A percentile compares a stretch with the other conserved stretches of the same genome.
These are phyloP conservation scores for Griposia aprilina DNA, from an alignment of 2,888 invertebrate genomes.

Conservation along the genomic window DNA sequence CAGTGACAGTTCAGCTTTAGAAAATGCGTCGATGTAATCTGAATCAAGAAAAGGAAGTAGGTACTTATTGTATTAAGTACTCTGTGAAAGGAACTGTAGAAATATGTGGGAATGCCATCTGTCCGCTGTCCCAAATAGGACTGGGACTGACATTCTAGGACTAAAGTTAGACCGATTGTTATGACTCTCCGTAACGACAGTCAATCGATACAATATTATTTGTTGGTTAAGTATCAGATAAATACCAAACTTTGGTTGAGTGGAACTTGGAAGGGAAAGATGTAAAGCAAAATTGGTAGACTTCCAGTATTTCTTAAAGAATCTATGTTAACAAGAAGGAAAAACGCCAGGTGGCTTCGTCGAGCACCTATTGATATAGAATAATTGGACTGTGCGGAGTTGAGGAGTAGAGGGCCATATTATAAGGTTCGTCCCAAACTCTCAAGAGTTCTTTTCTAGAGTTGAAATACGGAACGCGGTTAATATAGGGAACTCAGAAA, in stretches of 20 bases:
- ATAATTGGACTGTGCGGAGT: constrained; percentile 47
- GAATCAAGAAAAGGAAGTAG: neutral
- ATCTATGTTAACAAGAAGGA: neutral
- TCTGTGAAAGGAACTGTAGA: neutral
- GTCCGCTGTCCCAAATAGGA: neutral
- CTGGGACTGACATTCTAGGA: neutral
- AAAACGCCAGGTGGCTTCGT: constrained; percentile 3
- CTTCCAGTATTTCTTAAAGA: neutral
- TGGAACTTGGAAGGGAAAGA: neutral
- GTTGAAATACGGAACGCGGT: constrained; percentile 8
- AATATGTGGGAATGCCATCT: neutral
- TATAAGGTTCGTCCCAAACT: neutral
- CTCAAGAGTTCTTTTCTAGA: constrained; percentile 24
- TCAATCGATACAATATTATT: neutral
- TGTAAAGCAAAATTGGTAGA: neutral
- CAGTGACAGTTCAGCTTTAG: neutral
- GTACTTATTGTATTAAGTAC: no score
- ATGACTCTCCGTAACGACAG: neutral
- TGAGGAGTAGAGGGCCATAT: neutral
- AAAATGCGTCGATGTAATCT: neutral
- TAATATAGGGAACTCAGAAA: constrained; percentile 2
- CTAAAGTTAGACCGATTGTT: neutral
- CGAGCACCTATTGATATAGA: constrained; percentile 28
- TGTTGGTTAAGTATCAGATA: neutral
- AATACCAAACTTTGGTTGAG: constrained; percentile 4